Evolutionary conservation across 2,797 vertebrate species (phyloP).

Genomic region (Spinibarbus caldwelli): DNA sequence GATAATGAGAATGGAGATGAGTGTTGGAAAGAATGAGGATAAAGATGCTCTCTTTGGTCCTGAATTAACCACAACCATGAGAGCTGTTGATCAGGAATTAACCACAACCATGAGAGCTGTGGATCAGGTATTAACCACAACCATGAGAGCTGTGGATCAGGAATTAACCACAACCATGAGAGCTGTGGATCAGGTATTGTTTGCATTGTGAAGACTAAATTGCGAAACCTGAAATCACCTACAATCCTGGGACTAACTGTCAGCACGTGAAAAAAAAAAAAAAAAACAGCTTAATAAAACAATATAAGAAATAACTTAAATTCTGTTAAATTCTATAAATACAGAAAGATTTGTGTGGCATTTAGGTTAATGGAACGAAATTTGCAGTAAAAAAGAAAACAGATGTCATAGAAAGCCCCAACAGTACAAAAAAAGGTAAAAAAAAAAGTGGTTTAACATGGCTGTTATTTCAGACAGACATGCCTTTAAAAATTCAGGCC

Average conservation of each 20-base stretch:
- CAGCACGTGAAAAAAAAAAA: neutral
- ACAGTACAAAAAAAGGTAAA: neutral
- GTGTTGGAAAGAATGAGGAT: slow-evolving; percentile 19
- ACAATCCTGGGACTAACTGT: neutral
- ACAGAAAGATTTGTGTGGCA: neutral
- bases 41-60: slow-evolving; percentile 15
- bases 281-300: neutral
- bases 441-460: neutral
- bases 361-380: neutral
- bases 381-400: neutral
- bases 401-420: neutral
- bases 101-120: too few species aligned
- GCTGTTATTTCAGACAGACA: neutral
- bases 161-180: too few species aligned
- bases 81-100: too few species aligned
- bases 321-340: neutral
- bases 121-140: too few species aligned
- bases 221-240: neutral
- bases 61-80: neutral
- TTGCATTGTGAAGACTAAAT: neutral
- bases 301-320: neutral
- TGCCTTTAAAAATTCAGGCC: neutral
- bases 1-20: slow-evolving; percentile 34
- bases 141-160: too few species aligned
- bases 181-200: neutral